phyloP scores from a whole-genome alignment of 2,797 vertebrate genomes.

The Tokudaia tokunoshimensis region DNA sequence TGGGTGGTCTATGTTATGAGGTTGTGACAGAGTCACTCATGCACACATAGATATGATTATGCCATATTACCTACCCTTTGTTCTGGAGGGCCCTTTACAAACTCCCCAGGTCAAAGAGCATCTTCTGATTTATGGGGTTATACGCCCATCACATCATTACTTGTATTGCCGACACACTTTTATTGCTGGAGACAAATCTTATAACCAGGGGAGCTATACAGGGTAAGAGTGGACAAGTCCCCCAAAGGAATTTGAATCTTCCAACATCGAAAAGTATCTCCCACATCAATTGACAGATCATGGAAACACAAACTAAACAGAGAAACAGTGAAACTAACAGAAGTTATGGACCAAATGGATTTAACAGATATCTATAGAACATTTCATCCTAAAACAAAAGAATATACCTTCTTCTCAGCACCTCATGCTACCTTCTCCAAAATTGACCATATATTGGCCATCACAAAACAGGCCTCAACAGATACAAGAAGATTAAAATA shows the following conservation, averaged over 20 bases:
- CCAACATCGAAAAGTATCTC: not conserved
- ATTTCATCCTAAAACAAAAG: no score
- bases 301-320: no score
- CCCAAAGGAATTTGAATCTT: not conserved
- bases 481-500: no score
- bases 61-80: not conserved
- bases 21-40: not conserved
- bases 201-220: not conserved
- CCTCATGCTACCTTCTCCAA: no score
- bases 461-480: no score
- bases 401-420: no score
- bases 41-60: not conserved
- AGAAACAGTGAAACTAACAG: no score
- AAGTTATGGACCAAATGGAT: no score
- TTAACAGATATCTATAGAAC: no score
- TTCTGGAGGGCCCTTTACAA: not conserved
- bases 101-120: not conserved
- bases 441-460: no score
- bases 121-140: not conserved
- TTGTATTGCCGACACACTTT: not conserved
- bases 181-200: not conserved
- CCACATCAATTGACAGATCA: not conserved
- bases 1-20: not conserved
- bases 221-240: not conserved
- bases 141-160: not conserved